These are phyloP conservation scores for Drosophila nasuta DNA, from an alignment of 1,140 invertebrate species.

Conservation along the genomic window DNA sequence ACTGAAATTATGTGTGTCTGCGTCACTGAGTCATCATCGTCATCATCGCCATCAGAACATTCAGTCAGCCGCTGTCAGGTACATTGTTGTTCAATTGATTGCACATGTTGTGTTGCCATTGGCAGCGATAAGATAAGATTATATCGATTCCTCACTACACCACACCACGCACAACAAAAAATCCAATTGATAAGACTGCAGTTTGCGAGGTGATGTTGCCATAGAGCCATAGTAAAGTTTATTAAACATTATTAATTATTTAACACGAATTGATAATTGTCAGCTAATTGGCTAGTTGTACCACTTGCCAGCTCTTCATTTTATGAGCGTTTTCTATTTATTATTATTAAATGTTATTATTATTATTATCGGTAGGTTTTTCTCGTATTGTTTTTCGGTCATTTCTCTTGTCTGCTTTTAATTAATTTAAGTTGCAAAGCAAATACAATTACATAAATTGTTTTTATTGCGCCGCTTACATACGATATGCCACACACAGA, in stretches of 20 bases:
- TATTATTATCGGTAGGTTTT: constrained; percentile 12
- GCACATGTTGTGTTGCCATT: constrained; percentile 23
- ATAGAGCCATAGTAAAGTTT: neutral
- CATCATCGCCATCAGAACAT: neutral
- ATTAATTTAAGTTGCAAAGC: constrained; percentile 47
- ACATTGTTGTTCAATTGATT: constrained; percentile 24
- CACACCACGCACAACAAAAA: neutral
- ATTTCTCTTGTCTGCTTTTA: constrained; percentile 22
- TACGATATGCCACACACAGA: neutral
- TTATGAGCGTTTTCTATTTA: constrained; percentile 19
- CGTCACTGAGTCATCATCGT: constrained; percentile 24
- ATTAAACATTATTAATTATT: constrained; percentile 34
- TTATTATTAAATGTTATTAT: constrained; percentile 12
- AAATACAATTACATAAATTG: constrained; percentile 50
- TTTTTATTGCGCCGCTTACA: constrained; percentile 25
- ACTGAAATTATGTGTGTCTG: constrained; percentile 35
- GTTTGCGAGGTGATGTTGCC: constrained; percentile 1
- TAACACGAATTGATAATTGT: constrained; percentile 42
- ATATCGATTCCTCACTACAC: neutral
- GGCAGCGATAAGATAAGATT: constrained; percentile 30
- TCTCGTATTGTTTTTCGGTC: neutral
- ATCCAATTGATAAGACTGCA: constrained; percentile 12
- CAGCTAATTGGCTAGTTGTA: constrained; percentile 40
- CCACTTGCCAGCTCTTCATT: constrained; percentile 9
- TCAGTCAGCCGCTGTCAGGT: neutral